Base-by-base conservation (phyloP, 2,888 invertebrate species). In the Terebella lapidaria region DNA sequence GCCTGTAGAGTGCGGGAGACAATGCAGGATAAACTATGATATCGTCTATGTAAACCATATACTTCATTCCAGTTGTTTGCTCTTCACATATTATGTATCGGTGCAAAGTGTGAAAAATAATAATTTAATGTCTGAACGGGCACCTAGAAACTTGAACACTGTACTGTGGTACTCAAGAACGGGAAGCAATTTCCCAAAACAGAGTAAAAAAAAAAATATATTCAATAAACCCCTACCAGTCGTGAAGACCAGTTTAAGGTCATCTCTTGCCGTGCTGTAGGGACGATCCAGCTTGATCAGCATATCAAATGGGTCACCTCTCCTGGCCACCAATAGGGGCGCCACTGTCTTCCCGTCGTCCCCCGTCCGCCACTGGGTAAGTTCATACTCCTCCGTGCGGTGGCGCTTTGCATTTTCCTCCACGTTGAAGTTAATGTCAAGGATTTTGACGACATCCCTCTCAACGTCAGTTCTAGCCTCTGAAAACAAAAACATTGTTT, bases 271-370 rank as follows among this genome's bases (percentile, higher is more conserved):
- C 18, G 64, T 65, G 54, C 70, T 66, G 67, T 72, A 77, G 1
- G 67, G 64, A 53, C 75, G 67, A 60, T 77, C 75, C 58, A 78
- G 77, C 15, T 65, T 72, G 52, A 78, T 68, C 55, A 70, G 70
- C 57, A 78, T 63, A 51, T 72, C 71, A 57, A 79, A 78, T 27
- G 72, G 65, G 49, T 76, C 74, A 0, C 79, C 79, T 15, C 79
- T 65, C 20, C 79, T 57, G 2, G 78, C 65, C 54, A 79, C 72
- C 47, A 79, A 71, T 61, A 74, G 72, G 1, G 72, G 72, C 25
- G 73, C 69, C 64, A 45, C 1, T 18, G 3, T 45, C n/a, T 10
- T 22, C 2, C 46, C 57, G 2, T 25, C 28, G 2, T 54, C 57
- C 5, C n/a, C 22, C 1, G 18, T 22, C 15, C 25, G 22, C 20